A percentile compares a stretch with the other conserved stretches of the same genome.
These are phyloP conservation scores for Calonectris borealis DNA, from an alignment of 2,113 vertebrate genomes.

Conservation along the genomic window DNA sequence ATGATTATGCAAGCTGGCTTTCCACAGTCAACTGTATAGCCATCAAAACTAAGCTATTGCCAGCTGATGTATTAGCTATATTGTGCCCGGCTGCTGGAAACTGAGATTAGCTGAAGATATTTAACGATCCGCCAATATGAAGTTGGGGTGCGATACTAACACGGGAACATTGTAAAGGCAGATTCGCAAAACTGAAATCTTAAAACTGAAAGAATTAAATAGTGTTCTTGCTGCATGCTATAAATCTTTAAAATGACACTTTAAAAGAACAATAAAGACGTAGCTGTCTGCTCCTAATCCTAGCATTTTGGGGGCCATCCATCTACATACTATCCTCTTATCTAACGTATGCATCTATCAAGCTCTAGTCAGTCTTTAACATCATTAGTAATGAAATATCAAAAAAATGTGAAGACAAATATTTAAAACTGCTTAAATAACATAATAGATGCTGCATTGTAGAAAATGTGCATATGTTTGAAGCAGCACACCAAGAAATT, in stretches of 20 bases:
- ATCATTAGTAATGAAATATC: background rate
- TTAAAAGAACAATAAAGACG: background rate
- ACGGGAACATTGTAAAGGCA: background rate
- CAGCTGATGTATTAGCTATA: background rate
- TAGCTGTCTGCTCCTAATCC: background rate
- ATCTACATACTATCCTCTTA: background rate
- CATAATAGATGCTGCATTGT: background rate
- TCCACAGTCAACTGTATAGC: background rate
- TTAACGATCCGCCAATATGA: rapidly evolving
- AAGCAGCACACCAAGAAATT: background rate
- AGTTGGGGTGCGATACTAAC: background rate
- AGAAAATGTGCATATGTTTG: background rate
- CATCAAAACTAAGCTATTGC: background rate
- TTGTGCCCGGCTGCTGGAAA: background rate
- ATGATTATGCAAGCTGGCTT: background rate
- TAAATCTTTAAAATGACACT: background rate
- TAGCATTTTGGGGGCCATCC: background rate
- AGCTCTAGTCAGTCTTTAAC: background rate
- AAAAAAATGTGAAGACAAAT: background rate
- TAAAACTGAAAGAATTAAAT: background rate
- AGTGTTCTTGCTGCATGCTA: background rate
- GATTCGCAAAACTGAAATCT: background rate
- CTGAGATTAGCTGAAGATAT: background rate
- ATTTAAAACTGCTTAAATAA: background rate
- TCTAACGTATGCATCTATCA: background rate